Percentiles rank a stretch among this genome's conserved stretches.
phyloP scores from a whole-genome alignment of 2,797 vertebrate genomes.

The Sphenopsis melanotis region DNA sequence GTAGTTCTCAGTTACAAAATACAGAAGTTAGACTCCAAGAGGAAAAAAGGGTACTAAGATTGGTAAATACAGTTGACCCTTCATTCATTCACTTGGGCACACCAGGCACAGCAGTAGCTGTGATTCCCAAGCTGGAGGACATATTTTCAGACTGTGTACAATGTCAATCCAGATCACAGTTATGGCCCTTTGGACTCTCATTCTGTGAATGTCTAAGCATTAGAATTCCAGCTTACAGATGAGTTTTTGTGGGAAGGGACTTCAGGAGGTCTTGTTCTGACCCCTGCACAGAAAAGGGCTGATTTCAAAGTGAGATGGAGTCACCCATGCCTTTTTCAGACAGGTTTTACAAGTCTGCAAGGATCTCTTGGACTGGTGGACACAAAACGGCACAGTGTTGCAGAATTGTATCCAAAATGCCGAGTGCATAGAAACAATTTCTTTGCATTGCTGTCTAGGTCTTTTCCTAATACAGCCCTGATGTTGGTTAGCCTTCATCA shows the following conservation, averaged over 20 bases:
- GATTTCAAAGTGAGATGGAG: neutral
- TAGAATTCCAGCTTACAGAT: neutral
- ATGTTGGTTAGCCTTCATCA: neutral
- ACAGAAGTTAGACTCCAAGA: neutral
- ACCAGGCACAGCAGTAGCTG: neutral
- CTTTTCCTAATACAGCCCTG: neutral
- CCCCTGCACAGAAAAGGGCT: neutral
- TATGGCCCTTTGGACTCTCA: neutral
- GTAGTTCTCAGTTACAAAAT: neutral
- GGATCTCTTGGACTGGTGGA: neutral
- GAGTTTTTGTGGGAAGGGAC: neutral
- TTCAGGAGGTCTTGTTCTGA: neutral
- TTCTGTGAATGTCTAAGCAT: neutral
- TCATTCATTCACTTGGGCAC: neutral
- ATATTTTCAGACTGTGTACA: neutral
- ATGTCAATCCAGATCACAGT: neutral
- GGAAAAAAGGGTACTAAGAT: neutral
- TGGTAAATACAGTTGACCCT: neutral
- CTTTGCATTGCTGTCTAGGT: neutral
- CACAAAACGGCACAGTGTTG: neutral
- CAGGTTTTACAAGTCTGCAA: neutral
- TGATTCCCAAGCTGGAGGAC: neutral
- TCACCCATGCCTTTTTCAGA: neutral
- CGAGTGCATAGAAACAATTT: neutral
- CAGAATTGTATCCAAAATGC: neutral